phyloP scores from a whole-genome alignment of 2,888 invertebrate species.

The Seira musarum region DNA sequence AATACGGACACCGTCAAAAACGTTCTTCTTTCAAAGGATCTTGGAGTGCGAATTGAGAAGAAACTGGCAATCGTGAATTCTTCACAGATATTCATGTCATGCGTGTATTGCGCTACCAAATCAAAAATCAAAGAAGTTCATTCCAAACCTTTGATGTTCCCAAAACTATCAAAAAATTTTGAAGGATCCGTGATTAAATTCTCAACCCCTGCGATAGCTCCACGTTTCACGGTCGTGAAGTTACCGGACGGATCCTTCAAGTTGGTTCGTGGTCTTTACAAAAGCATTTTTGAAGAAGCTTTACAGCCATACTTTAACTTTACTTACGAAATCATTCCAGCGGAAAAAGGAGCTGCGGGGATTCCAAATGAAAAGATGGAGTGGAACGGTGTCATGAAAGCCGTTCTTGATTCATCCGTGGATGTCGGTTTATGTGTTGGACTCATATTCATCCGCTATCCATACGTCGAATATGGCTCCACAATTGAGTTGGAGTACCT shows the following conservation, averaged over 20 bases:
- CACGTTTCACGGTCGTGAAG: background rate
- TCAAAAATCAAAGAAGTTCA: no score
- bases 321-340: conserved; percentile 56
- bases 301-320: conserved; percentile 63
- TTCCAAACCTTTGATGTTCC: background rate
- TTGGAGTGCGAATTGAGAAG: conserved; percentile 21
- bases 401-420: conserved; percentile 51
- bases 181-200: conserved; percentile 9
- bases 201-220: conserved; percentile 14
- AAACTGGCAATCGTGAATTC: conserved; percentile 24
- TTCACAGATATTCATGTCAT: background rate
- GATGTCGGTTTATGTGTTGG: conserved; percentile 64
- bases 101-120: no score
- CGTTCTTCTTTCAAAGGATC: conserved; percentile 7
- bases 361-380: conserved; percentile 34
- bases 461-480: conserved; percentile 54
- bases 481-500: conserved; percentile 64
- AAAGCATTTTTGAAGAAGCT: conserved; percentile 29
- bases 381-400: conserved; percentile 64
- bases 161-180: conserved; percentile 16
- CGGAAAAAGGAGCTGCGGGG: conserved; percentile 64
- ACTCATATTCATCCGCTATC: conserved; percentile 42
- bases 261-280: conserved; percentile 22
- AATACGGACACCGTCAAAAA: no score
- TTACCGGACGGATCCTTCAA: conserved; percentile 23